Conservation (phyloP, 1,140 invertebrate genomes). For the Wiebesia pumilae region DNA sequence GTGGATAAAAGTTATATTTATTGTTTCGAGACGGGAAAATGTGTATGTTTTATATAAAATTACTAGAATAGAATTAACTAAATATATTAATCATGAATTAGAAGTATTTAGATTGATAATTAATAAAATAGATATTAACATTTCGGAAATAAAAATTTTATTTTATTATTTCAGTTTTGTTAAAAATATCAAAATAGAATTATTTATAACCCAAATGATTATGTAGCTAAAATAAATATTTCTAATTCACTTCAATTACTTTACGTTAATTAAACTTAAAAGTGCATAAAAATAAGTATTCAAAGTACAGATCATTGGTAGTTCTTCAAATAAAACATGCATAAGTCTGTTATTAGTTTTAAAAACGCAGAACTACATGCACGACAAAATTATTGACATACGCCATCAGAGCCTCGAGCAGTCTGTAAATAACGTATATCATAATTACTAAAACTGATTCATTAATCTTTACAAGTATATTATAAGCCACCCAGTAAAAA, state of each 20-base stretch:
- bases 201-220: too few relatives aligned
- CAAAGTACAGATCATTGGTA: slow-evolving; percentile 48
- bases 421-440: slow-evolving; percentile 70
- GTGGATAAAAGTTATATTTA: too few relatives aligned
- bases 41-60: too few relatives aligned
- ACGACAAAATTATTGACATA: slow-evolving; percentile 68
- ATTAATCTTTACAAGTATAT: background rate
- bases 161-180: too few relatives aligned
- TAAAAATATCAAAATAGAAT: too few relatives aligned
- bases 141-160: too few relatives aligned
- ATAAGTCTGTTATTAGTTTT: background rate
- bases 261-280: background rate
- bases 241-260: background rate
- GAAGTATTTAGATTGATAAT: background rate
- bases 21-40: too few relatives aligned
- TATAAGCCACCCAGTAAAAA: background rate
- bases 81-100: background rate
- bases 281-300: background rate
- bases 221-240: background rate
- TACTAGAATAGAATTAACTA: background rate
- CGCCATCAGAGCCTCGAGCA: slow-evolving; percentile 74
- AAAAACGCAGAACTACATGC: slow-evolving; percentile 48
- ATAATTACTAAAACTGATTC: slow-evolving; percentile 58
- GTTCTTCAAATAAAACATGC: slow-evolving; percentile 33
- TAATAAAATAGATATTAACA: too few relatives aligned